Evolutionary conservation across 1,140 invertebrate genomes (phyloP).

Genomic region (Littorina saxatilis): DNA sequence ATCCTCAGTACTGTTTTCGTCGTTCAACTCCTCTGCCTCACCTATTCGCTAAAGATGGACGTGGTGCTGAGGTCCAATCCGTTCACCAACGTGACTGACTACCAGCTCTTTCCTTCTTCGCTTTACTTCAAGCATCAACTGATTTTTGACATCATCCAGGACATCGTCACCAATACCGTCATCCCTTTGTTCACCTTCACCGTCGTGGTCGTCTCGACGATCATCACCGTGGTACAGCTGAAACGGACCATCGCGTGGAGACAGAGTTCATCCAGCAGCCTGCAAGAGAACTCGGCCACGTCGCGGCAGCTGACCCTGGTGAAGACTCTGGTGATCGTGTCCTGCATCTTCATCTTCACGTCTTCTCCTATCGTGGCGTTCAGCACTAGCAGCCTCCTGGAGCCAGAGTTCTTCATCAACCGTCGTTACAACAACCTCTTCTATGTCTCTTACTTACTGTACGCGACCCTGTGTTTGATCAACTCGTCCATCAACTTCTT

Average conservation of each 20-base stretch:
- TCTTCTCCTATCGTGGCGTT: neutral
- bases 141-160: neutral
- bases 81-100: neutral
- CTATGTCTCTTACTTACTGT: neutral
- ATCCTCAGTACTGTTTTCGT: neutral
- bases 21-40: neutral
- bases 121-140: neutral
- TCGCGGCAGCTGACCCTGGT: neutral
- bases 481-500: slow-evolving; percentile 4
- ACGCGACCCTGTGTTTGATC: neutral
- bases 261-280: neutral
- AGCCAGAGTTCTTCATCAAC: neutral
- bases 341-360: slow-evolving; percentile 9
- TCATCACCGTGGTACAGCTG: slow-evolving; percentile 6
- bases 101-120: neutral
- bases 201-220: neutral
- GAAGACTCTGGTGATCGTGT: slow-evolving; percentile 18
- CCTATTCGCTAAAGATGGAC: neutral
- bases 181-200: slow-evolving; percentile 11
- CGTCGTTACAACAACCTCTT: neutral
- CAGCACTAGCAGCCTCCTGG: neutral
- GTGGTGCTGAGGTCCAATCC: neutral
- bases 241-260: slow-evolving; percentile 9
- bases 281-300: neutral
- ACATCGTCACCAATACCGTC: slow-evolving; percentile 3